Evolutionary conservation across 64 coral and sea anemone genomes (phyloP).

Genomic region (Montipora foliosa): DNA sequence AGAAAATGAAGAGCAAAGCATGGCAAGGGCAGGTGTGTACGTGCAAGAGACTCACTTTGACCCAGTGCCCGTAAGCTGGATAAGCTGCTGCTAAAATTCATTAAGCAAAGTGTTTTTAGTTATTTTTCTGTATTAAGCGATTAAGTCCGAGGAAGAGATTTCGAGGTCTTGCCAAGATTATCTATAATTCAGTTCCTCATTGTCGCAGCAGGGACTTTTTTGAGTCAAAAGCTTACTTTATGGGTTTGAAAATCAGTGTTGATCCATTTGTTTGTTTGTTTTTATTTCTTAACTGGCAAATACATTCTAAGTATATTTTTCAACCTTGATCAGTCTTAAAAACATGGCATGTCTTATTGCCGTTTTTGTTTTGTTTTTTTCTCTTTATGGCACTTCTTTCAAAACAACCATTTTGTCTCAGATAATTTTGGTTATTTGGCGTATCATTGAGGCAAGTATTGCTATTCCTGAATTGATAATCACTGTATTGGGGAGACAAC

Average conservation of each 20-base stretch:
- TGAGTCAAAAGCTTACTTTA: background rate
- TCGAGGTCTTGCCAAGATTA: slow-evolving; percentile 32
- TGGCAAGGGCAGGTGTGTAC: background rate
- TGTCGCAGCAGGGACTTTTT: slow-evolving; percentile 11
- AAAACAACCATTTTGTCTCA: background rate
- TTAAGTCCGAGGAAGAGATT: slow-evolving; percentile 2
- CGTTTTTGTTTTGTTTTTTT: too few relatives aligned
- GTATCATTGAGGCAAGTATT: too few relatives aligned
- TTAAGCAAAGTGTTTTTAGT: background rate
- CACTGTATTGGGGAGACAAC: too few relatives aligned
- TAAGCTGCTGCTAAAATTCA: background rate
- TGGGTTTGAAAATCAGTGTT: background rate
- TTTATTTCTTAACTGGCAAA: background rate
- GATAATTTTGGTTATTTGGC: too few relatives aligned
- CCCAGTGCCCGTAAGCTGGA: background rate
- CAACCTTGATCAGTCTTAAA: background rate
- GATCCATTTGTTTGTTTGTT: background rate
- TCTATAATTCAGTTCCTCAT: background rate
- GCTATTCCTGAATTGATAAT: too few relatives aligned
- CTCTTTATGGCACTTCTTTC: background rate
- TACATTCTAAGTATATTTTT: background rate
- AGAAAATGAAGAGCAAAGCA: background rate
- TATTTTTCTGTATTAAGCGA: background rate
- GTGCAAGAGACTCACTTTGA: background rate
- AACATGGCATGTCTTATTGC: too few relatives aligned